Base-by-base conservation (phyloP, 2,888 invertebrate genomes). In the Danaus chrysippus region DNA sequence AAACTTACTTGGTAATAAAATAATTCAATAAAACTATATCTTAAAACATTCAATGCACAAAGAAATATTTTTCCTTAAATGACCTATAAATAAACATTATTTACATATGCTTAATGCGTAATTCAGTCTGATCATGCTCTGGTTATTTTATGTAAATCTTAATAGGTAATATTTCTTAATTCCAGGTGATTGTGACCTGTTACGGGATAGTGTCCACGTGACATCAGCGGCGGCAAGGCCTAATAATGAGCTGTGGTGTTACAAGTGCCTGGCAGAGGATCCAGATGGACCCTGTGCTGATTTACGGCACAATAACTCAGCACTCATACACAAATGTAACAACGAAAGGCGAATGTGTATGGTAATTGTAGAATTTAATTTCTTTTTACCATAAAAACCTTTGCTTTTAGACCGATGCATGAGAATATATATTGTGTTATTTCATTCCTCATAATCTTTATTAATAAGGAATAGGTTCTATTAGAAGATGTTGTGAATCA, bases 141-240 rank as follows among this genome's bases (percentile, higher is more conserved):
- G 23, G 23, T 34, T 34, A 34, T 34, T 34, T 34, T 5, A 34
- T 34, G 3, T 34, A 34, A 34, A 34, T 5, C 23, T 49, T 49
- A 55, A 52, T 19, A 56, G 49, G n/a, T 42, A 34, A 44, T 34
- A 23, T 34, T 8, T 34, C 23, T n/a, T 15, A 46, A 10, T 85
- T 88, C 56, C 85, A 91, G 91, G 86, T 41, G 72, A 76, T 42
- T 76, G 85, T 64, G 88, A 89, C 73, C 77, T 91, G 2, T 89
- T 92, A 54, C 89, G 93, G 5, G 93, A 92, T 79, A 93, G 93
- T 70, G 92, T 93, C 61, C 96, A 96, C 84, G 94, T 94, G 73
- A 97, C 96, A 0, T 94, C 95, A 68, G 96, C 94, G 46, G 96
- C 96, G 23, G 93, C 94, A 41, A 93, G 95, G 76, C 94, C 95